Evolutionary conservation across 2,888 invertebrate species (phyloP), one percentile per base, ranked within the genome.

Genomic region (Pilophorus perplexus): DNA sequence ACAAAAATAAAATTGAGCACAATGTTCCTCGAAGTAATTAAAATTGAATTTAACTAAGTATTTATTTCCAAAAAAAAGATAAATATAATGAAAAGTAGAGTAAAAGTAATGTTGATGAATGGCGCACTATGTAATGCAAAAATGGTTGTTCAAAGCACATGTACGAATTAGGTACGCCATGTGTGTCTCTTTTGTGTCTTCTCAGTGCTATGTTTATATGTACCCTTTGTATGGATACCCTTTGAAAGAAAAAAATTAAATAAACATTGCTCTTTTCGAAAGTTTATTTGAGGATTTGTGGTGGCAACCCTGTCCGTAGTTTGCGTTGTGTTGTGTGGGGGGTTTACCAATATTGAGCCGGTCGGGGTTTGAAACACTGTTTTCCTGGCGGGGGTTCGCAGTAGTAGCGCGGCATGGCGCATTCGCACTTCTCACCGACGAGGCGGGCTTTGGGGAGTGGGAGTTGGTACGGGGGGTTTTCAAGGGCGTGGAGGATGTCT

Each of bases 11-110:
- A 66, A 66, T 66, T 66, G 66, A 66, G 66, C 66, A 66, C 66
- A 66, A 66, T 66, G 66, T 66, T 66, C 66, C 66, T 66, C 52
- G 28, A 66, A 33, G 37, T 66, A 64, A 64, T 52, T 64, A 64
- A 52, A 54, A 62, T 46, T 18, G 38, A 62, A 46, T 46, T 52
- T 52, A 46, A 62, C 62, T 62, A 62, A 62, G 62, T 62, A 62
- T 62, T 59, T 62, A 62, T 62, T 62, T 62, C 62, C 27, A 20
- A 28, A 62, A 25, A 27, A 22, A 12, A 8, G 5, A 25, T 3
- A 27, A 46, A 46, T 28, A 28, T 46, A 46, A 48, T n/a, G 16
- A 10, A 33, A 23, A 25, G 20, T 62, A 62, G 48, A 23, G 44
- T 60, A 48, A 46, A 42, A 46, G 27, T 52, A 18, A 18, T 27